phyloP scores from a whole-genome alignment of 2,888 invertebrate genomes.

The Biston betularia region DNA sequence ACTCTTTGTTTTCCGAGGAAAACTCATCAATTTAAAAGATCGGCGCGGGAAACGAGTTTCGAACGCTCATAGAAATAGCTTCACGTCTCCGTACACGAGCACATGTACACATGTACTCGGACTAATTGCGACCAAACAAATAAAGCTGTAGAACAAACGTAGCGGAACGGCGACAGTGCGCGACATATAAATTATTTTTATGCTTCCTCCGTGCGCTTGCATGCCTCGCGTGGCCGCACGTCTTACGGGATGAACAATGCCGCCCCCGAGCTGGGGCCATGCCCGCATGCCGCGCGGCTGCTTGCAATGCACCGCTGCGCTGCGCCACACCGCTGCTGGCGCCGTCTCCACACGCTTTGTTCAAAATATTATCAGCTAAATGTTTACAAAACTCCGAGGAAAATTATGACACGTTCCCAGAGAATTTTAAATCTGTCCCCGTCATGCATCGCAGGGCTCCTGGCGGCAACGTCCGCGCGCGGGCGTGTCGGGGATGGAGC shows the following conservation, averaged over 20 bases:
- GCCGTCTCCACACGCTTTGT: conserved; percentile 30
- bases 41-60: conserved; percentile 3
- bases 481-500: conserved; percentile 27
- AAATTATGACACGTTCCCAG: conserved; percentile 32
- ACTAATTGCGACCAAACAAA: conserved; percentile 39
- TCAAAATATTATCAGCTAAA: conserved; percentile 43
- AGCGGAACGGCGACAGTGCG: conserved; percentile 45
- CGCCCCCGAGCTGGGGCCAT: conserved; percentile 24
- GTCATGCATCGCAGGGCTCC: conserved; percentile 18
- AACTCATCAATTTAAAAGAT: conserved; percentile 27
- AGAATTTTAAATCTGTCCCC: conserved; percentile 34
- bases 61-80: conserved; percentile 1
- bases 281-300: conserved; percentile 38
- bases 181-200: conserved; percentile 66
- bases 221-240: conserved; percentile 36
- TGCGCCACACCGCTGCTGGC: conserved; percentile 12
- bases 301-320: conserved; percentile 24
- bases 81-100: conserved; percentile 6
- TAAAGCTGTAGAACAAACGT: conserved; percentile 38
- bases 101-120: conserved; percentile 27
- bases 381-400: conserved; percentile 28
- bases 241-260: conserved; percentile 56
- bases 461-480: conserved; percentile 10
- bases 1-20: conserved; percentile 15
- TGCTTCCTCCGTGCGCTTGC: conserved; percentile 53